Evolutionary conservation across 2,113 vertebrate genomes (phyloP).

Genomic region (Paramisgurnus dabryanus): DNA sequence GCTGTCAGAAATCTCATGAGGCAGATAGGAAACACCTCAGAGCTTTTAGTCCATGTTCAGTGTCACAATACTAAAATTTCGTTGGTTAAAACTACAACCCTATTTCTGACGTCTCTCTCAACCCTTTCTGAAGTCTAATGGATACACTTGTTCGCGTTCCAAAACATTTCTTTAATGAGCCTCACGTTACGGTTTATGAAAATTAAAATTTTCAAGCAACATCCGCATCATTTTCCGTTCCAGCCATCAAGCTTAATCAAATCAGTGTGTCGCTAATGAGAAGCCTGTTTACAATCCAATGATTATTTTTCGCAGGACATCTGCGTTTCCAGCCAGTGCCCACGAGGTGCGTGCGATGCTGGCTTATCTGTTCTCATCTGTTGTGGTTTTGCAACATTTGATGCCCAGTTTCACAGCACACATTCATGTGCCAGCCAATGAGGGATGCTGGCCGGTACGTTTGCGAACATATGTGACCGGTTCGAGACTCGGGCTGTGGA

Average conservation of each 20-base stretch:
- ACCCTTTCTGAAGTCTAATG: background rate
- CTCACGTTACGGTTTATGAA: constrained; percentile 18
- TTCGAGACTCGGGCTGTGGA: constrained; percentile 20
- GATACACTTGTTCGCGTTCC: constrained; percentile 21
- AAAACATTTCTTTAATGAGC: constrained; percentile 30
- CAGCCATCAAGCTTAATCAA: constrained; percentile 21
- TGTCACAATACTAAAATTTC: background rate
- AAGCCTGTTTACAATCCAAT: constrained; percentile 37
- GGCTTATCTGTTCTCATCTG: constrained; percentile 4
- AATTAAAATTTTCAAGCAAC: background rate
- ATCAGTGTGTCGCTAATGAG: constrained; percentile 22
- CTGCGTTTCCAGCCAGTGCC: constrained; percentile 22
- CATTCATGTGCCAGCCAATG: background rate
- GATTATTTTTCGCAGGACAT: constrained; percentile 22
- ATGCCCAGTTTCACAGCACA: background rate
- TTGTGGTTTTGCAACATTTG: background rate
- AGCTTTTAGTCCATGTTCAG: background rate
- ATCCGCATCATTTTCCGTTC: background rate
- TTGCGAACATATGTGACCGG: constrained; percentile 19
- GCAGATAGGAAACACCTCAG: constrained; percentile 41
- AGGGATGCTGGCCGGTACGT: background rate
- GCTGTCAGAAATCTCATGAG: constrained; percentile 37
- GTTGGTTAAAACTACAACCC: background rate
- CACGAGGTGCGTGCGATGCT: background rate
- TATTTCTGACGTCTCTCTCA: background rate